Conservation (phyloP, 2,113 vertebrate species). For the Podarcis muralis region DNA sequence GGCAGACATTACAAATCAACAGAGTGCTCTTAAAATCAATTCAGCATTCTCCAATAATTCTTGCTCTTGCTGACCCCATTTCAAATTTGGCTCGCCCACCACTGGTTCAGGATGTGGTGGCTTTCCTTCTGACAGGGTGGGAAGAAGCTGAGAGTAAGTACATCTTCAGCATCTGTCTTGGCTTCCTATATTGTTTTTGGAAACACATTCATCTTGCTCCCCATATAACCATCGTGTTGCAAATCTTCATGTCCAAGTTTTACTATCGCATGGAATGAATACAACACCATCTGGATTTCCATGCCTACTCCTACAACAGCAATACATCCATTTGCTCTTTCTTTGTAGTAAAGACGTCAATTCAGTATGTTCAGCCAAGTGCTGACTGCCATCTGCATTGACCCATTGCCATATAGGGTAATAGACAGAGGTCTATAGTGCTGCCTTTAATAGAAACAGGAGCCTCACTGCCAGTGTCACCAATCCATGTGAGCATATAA, state of each 20-base stretch:
- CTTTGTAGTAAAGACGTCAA: background rate
- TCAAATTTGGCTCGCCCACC: background rate
- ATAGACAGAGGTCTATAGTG: background rate
- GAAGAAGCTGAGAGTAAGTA: background rate
- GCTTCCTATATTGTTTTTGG: background rate
- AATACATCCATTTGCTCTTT: background rate
- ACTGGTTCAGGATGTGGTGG: background rate
- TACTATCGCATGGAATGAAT: background rate
- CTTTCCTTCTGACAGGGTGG: background rate
- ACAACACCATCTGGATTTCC: background rate
- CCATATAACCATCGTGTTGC: background rate
- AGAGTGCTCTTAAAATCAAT: background rate
- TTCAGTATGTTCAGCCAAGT: background rate
- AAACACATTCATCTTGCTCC: background rate
- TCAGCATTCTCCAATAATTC: background rate
- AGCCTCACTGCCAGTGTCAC: background rate
- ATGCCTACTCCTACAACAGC: background rate
- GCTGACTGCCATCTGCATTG: background rate
- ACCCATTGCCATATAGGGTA: constrained; percentile 23
- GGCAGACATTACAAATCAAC: background rate
- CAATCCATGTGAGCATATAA: background rate
- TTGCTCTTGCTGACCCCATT: background rate
- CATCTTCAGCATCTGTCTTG: background rate
- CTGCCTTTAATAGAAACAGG: background rate
- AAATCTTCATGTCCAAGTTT: background rate